Conservation (phyloP, 2,888 invertebrate species). For the Scaptomyza polygonia region DNA sequence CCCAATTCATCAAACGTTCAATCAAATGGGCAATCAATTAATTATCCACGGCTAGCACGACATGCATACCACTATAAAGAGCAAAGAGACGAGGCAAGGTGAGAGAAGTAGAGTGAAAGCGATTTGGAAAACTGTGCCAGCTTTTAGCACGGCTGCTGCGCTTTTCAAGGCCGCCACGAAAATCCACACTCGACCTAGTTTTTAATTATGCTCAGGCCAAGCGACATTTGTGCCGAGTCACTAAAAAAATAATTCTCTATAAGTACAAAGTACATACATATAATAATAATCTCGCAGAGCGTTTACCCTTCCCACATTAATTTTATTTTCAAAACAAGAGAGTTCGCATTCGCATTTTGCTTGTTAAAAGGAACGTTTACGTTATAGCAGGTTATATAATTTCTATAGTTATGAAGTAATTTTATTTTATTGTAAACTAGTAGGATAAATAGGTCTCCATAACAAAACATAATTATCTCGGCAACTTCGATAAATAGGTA, state of each 20-base stretch:
- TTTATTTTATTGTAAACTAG: too few species aligned
- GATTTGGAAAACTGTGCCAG: conserved; percentile 9
- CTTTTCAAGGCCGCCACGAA: conserved; percentile 32
- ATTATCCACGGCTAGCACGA: conserved; percentile 53
- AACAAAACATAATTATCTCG: too few species aligned
- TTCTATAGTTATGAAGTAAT: too few species aligned
- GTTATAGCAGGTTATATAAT: too few species aligned
- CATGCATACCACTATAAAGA: conserved; percentile 5
- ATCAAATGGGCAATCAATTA: conserved; percentile 75
- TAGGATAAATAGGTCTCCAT: too few species aligned
- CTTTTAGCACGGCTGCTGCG: conserved; percentile 12
- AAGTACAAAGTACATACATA: neutral
- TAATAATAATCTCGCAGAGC: too few species aligned
- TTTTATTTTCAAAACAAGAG: too few species aligned
- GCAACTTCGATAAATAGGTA: too few species aligned
- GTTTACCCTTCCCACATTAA: too few species aligned
- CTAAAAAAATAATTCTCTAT: neutral
- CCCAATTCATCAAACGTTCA: conserved; percentile 68
- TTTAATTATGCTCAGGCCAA: conserved; percentile 51
- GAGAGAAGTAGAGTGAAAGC: neutral
- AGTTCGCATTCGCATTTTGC: too few species aligned
- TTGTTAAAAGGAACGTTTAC: too few species aligned
- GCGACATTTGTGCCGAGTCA: conserved; percentile 8
- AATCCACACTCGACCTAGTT: conserved; percentile 57
- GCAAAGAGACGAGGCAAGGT: neutral